Conservation (phyloP, 1,140 invertebrate species). For the Cyphomyrmex costatus region DNA sequence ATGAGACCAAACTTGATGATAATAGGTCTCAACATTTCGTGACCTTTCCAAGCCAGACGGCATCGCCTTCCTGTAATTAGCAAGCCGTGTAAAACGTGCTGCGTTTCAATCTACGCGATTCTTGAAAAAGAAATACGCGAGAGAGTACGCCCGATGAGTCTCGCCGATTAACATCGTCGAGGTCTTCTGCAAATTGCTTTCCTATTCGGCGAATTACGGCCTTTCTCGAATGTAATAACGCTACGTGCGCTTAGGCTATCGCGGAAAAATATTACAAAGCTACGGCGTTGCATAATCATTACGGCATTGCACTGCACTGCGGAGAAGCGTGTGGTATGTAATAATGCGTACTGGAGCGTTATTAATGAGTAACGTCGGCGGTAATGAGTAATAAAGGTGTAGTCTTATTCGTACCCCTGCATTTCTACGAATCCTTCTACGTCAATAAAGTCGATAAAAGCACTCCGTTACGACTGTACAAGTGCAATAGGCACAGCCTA, state of each 20-base stretch:
- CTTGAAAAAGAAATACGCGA: constrained; percentile 11
- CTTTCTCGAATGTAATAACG: constrained; percentile 8
- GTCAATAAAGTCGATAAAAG: constrained; percentile 38
- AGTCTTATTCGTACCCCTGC: constrained; percentile 30
- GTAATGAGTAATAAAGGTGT: constrained; percentile 70
- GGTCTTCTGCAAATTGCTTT: constrained; percentile 55
- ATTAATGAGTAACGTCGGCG: constrained; percentile 56
- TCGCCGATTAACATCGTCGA: constrained; percentile 52
- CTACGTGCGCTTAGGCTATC: constrained; percentile 19
- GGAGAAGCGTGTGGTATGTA: constrained; percentile 37
- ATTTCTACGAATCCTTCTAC: constrained; percentile 15
- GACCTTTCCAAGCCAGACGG: constrained; percentile 41
- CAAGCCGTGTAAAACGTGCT: constrained; percentile 32
- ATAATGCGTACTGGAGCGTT: constrained; percentile 55
- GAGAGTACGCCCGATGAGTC: constrained; percentile 38
- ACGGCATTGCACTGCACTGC: constrained; percentile 4
- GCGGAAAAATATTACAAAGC: constrained; percentile 53
- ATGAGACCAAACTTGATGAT: constrained; percentile 41
- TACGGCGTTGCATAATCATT: constrained; percentile 50
- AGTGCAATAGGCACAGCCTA: not conserved
- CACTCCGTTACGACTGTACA: constrained; percentile 45
- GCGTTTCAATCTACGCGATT: constrained; percentile 38
- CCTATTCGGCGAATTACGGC: constrained; percentile 23
- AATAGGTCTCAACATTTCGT: constrained; percentile 37
- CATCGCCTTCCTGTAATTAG: constrained; percentile 59